Percentiles rank a stretch among this genome's conserved stretches.
Conservation (phyloP, 2,797 vertebrate genomes). For the Poecile montanus region DNA sequence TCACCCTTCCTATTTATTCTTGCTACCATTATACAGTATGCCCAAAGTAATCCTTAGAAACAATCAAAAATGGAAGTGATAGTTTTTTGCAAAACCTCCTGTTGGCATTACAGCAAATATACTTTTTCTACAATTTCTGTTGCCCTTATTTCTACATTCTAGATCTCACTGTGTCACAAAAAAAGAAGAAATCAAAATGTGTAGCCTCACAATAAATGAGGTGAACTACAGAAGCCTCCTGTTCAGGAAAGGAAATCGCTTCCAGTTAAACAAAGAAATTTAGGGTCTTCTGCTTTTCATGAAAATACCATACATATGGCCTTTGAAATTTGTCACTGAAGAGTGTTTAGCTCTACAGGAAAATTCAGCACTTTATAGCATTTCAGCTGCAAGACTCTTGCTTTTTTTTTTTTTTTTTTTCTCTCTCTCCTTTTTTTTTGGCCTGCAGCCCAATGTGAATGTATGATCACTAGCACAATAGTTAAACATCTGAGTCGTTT, state of each 20-base stretch:
- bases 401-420: neutral
- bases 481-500: constrained; percentile 83
- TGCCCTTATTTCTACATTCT: constrained; percentile 11
- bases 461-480: constrained; percentile 81
- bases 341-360: constrained; percentile 80
- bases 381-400: constrained; percentile 75
- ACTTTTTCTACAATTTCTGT: neutral
- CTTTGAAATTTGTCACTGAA: constrained; percentile 83
- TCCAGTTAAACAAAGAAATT: constrained; percentile 81
- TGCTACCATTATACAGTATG: neutral
- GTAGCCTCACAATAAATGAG: constrained; percentile 62
- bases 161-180: neutral
- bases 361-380: constrained; percentile 78
- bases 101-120: neutral
- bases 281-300: constrained; percentile 77
- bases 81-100: constrained; percentile 35
- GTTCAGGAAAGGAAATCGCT: constrained; percentile 63
- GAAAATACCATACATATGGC: constrained; percentile 79
- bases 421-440: constrained; percentile 61
- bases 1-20: neutral
- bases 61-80: neutral
- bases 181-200: constrained; percentile 18
- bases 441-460: constrained; percentile 81
- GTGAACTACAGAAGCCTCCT: constrained; percentile 54
- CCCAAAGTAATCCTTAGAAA: constrained; percentile 17